Conservation (phyloP, 2,888 invertebrate genomes). For the Petrophora chlorosata region DNA sequence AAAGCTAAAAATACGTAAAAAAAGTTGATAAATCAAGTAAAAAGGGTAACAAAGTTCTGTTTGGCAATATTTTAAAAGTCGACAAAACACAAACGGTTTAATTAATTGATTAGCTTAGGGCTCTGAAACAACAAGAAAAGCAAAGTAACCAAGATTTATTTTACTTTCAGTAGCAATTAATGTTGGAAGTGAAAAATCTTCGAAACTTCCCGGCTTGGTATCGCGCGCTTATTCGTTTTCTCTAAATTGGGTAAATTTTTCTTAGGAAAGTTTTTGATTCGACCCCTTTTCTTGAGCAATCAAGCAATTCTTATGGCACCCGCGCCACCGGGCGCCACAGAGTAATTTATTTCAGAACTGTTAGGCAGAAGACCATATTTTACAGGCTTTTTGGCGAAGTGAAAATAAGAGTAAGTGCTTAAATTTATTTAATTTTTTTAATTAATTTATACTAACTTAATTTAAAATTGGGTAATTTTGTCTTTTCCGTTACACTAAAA, state of each 20-base stretch:
- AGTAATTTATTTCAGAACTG: slow-evolving; percentile 27
- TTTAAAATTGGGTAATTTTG: no score
- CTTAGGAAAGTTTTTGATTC: slow-evolving; percentile 77
- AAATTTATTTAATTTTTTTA: no score
- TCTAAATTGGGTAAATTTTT: slow-evolving; percentile 78
- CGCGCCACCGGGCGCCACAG: slow-evolving; percentile 44
- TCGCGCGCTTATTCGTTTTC: slow-evolving; percentile 70
- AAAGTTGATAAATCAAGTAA: slow-evolving; percentile 23
- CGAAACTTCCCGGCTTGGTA: slow-evolving; percentile 63
- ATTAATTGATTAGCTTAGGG: slow-evolving; percentile 77
- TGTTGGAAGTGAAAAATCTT: slow-evolving; percentile 82
- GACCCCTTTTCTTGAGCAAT: slow-evolving; percentile 76
- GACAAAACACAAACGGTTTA: slow-evolving; percentile 64
- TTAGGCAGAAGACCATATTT: slow-evolving; percentile 29
- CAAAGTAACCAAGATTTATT: slow-evolving; percentile 77
- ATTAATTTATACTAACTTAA: no score
- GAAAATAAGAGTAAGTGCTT: no score
- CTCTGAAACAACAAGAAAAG: slow-evolving; percentile 68
- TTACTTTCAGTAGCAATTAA: slow-evolving; percentile 79
- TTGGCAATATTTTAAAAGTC: slow-evolving; percentile 36
- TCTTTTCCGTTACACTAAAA: no score
- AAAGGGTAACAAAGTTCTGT: slow-evolving; percentile 27
- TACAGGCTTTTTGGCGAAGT: no score
- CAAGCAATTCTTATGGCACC: slow-evolving; percentile 65
- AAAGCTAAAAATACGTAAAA: slow-evolving; percentile 16